Evolutionary conservation across 2,113 vertebrate genomes (phyloP).

Genomic region (Heterotis niloticus): DNA sequence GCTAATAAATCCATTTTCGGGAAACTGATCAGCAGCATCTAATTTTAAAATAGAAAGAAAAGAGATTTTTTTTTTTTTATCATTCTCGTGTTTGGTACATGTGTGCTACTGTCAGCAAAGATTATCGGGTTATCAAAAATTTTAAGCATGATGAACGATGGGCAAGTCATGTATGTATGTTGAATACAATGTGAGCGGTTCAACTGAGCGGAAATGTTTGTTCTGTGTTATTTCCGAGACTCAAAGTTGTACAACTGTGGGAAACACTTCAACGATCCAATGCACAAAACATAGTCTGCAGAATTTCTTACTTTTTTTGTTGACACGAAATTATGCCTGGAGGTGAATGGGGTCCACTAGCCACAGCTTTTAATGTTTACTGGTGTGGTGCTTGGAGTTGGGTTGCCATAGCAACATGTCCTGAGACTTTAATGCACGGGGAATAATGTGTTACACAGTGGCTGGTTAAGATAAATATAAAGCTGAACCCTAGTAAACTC

Average conservation of each 20-base stretch:
- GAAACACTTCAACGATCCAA: not conserved
- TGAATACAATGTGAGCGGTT: not conserved
- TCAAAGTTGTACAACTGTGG: not conserved
- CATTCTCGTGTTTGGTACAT: not conserved
- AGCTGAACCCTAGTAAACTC: too few species aligned
- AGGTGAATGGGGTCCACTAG: too few species aligned
- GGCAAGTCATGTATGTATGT: not conserved
- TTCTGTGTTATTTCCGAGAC: not conserved
- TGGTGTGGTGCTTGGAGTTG: not conserved
- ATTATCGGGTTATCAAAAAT: not conserved
- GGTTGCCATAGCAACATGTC: not conserved
- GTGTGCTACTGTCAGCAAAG: not conserved
- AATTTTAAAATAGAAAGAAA: not conserved
- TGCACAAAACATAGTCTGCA: not conserved
- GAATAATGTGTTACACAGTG: too few species aligned
- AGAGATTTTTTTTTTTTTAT: too few species aligned
- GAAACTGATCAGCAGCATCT: not conserved
- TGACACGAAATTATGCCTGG: not conserved
- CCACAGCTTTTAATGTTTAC: not conserved
- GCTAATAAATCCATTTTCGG: not conserved
- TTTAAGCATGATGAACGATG: not conserved
- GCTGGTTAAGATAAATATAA: not conserved
- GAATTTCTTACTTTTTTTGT: not conserved
- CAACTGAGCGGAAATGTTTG: too few species aligned
- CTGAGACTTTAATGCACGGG: not conserved